phyloP scores from a whole-genome alignment of 2,888 invertebrate species.

The Poecilus cupreus region DNA sequence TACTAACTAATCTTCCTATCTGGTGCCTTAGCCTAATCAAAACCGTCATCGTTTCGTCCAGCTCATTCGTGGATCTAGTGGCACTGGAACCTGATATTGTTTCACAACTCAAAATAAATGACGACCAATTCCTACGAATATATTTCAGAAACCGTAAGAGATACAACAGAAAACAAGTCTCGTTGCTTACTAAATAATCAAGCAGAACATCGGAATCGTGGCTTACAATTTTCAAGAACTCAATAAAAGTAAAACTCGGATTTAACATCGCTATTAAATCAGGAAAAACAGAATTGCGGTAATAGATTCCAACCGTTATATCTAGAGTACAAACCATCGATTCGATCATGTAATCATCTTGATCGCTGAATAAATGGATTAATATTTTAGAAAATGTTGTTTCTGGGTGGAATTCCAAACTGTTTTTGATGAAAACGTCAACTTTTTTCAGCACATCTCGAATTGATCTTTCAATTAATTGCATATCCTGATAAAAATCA shows the following conservation, averaged over 20 bases:
- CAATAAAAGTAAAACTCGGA: constrained; percentile 90
- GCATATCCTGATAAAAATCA: constrained; percentile 92
- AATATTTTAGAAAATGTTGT: constrained; percentile 91
- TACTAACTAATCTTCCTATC: constrained; percentile 87
- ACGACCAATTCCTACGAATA: constrained; percentile 87
- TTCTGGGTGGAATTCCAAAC: constrained; percentile 90
- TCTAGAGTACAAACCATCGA: constrained; percentile 94
- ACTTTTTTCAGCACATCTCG: constrained; percentile 88
- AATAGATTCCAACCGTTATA: constrained; percentile 89
- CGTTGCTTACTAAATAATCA: constrained; percentile 91
- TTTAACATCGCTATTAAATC: constrained; percentile 88
- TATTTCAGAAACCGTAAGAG: constrained; percentile 89
- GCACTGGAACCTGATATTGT: constrained; percentile 75
- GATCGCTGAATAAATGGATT: constrained; percentile 91
- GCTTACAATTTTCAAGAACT: constrained; percentile 88
- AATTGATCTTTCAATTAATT: constrained; percentile 89
- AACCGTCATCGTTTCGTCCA: constrained; percentile 90
- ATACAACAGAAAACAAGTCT: constrained; percentile 92
- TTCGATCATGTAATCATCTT: constrained; percentile 93
- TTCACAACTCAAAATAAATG: constrained; percentile 86
- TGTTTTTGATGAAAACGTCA: constrained; percentile 87
- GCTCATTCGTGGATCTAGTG: constrained; percentile 72
- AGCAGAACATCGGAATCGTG: constrained; percentile 87
- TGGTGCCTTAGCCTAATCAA: constrained; percentile 86
- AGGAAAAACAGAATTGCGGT: constrained; percentile 86